A percentile compares a stretch with the other conserved stretches of the same genome.
Conservation (phyloP, 1,140 invertebrate species). For the Drosophila tropicalis region DNA sequence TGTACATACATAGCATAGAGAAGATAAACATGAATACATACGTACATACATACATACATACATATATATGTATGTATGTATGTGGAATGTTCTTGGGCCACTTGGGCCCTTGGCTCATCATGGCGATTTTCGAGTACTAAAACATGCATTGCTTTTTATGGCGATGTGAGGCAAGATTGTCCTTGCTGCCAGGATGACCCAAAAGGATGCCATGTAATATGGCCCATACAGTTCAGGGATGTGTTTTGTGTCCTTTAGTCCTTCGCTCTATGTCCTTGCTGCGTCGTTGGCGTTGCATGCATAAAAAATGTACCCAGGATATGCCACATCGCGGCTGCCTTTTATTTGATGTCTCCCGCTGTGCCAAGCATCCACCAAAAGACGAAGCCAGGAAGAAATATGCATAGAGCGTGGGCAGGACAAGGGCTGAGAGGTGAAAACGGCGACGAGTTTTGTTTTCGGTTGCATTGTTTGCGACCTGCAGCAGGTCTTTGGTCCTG, state of each 20-base stretch:
- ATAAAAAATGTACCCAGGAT: slow-evolving; percentile 68
- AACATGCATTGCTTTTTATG: slow-evolving; percentile 72
- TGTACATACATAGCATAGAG: no score
- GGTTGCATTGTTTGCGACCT: slow-evolving; percentile 50
- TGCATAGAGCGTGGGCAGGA: neutral
- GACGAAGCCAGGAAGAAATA: slow-evolving; percentile 25
- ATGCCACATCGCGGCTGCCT: slow-evolving; percentile 55
- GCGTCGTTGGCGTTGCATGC: slow-evolving; percentile 50
- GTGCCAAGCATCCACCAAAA: slow-evolving; percentile 38
- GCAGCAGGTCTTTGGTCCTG: slow-evolving; percentile 41
- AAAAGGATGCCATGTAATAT: slow-evolving; percentile 67
- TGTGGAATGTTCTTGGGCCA: slow-evolving; percentile 27
- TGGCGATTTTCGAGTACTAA: slow-evolving; percentile 61
- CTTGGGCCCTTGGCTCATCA: slow-evolving; percentile 70
- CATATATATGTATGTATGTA: neutral
- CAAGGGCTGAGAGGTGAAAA: slow-evolving; percentile 38
- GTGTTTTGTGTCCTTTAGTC: slow-evolving; percentile 15
- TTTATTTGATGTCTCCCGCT: slow-evolving; percentile 62
- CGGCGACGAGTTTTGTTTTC: slow-evolving; percentile 61
- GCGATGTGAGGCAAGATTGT: slow-evolving; percentile 17
- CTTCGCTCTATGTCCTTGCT: slow-evolving; percentile 29
- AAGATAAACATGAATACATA: no score
- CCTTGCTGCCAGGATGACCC: slow-evolving; percentile 23
- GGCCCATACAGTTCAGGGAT: slow-evolving; percentile 47
- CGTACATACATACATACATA: no score